These are phyloP conservation scores for Xylocopa sonorina DNA, from an alignment of 1,140 invertebrate species.

Conservation along the genomic window DNA sequence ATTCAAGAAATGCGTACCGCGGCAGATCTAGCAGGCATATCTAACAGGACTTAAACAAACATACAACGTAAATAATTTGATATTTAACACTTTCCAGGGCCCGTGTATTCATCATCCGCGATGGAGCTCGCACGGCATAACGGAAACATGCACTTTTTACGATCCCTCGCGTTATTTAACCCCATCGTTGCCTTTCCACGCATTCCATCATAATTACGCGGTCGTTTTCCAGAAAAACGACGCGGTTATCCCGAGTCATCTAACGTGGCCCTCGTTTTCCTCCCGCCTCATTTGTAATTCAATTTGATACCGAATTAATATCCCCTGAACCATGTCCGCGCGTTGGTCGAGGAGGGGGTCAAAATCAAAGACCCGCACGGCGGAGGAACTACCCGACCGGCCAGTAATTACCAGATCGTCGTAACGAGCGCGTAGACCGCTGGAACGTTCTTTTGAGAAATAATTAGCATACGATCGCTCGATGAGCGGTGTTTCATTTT, in stretches of 20 bases:
- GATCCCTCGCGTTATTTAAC: not conserved
- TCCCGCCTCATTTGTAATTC: slow-evolving; percentile 16
- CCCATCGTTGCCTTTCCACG: not conserved
- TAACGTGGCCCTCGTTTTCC: not conserved
- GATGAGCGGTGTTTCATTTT: not conserved
- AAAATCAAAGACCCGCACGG: too few relatives aligned
- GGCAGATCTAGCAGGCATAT: not conserved
- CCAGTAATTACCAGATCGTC: slow-evolving; percentile 1
- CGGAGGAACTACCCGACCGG: too few relatives aligned
- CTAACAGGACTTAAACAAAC: not conserved
- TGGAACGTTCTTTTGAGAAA: not conserved
- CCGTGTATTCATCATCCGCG: not conserved
- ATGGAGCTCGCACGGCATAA: not conserved
- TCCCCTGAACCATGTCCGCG: too few relatives aligned
- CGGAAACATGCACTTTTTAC: not conserved
- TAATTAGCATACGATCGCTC: not conserved
- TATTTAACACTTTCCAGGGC: not conserved
- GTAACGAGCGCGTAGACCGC: not conserved
- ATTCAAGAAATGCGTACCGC: not conserved
- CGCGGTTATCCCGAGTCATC: not conserved
- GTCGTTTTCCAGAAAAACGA: not conserved
- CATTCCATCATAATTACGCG: not conserved
- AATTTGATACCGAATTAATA: not conserved
- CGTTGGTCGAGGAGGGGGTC: too few relatives aligned
- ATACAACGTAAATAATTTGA: not conserved